Conservation (phyloP, 2,888 invertebrate species). For the Scrobipalpa costella region DNA sequence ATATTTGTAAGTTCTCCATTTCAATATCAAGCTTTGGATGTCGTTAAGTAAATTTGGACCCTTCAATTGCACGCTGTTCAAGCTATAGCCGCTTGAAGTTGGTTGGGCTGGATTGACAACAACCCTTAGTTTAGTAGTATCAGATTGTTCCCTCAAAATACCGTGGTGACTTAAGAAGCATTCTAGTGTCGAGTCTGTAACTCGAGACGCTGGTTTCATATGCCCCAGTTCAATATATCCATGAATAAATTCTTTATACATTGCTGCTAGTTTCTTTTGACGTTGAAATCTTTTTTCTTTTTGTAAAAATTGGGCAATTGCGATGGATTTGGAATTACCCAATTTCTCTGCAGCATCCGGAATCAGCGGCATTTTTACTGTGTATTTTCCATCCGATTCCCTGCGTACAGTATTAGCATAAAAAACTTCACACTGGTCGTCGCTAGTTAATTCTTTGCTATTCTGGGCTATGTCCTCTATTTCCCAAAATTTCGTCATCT, state of each 20-base stretch:
- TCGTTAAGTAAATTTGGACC: slow-evolving; percentile 34
- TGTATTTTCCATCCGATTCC: too few species aligned
- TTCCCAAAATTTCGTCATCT: too few species aligned
- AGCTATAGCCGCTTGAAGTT: slow-evolving; percentile 25
- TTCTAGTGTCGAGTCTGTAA: slow-evolving; percentile 25
- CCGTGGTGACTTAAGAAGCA: too few species aligned
- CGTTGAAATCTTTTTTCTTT: slow-evolving; percentile 1
- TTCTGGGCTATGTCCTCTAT: too few species aligned
- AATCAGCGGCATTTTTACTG: too few species aligned
- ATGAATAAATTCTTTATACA: too few species aligned
- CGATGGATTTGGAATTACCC: too few species aligned
- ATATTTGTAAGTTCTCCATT: slow-evolving; percentile 34
- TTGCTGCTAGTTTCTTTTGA: neutral
- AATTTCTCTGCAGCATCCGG: too few species aligned
- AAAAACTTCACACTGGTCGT: too few species aligned
- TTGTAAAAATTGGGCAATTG: too few species aligned
- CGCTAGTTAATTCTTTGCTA: too few species aligned
- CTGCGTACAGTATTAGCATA: too few species aligned
- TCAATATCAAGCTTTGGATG: slow-evolving; percentile 30
- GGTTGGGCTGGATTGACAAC: slow-evolving; percentile 33
- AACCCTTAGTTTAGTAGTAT: slow-evolving; percentile 33
- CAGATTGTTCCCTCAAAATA: slow-evolving; percentile 30
- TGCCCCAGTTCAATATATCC: slow-evolving; percentile 28
- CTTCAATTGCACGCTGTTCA: slow-evolving; percentile 30
- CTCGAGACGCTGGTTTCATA: slow-evolving; percentile 27